Evolutionary conservation across 2,888 invertebrate species (phyloP).

Genomic region (Shargacucullia verbasci): DNA sequence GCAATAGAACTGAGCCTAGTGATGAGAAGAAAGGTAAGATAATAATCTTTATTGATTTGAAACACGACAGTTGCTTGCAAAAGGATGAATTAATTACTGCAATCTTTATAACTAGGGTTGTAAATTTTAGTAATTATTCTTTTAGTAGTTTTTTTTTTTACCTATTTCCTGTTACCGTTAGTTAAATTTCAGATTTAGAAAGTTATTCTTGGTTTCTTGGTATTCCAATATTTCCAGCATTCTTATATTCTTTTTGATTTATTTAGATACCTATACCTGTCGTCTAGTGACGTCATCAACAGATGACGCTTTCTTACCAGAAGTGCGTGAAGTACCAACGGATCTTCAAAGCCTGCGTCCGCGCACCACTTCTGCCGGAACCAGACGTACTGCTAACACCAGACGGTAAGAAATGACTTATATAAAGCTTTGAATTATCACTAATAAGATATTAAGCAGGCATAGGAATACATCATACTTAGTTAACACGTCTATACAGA

Average conservation of each 20-base stretch:
- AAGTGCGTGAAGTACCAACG: constrained; percentile 75
- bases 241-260: constrained; percentile 1
- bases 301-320: constrained; percentile 84
- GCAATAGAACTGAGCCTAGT: constrained; percentile 85
- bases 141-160: no score
- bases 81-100: no score
- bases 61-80: no score
- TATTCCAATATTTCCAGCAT: no score
- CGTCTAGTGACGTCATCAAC: constrained; percentile 74
- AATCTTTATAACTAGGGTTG: no score
- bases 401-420: constrained; percentile 72
- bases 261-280: constrained; percentile 38
- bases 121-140: no score
- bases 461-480: constrained; percentile 9
- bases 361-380: constrained; percentile 82
- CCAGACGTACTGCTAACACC: constrained; percentile 83
- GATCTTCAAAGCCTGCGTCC: constrained; percentile 77
- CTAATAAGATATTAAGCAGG: constrained; percentile 2
- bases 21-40: constrained; percentile 83
- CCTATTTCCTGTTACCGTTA: no score
- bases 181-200: no score
- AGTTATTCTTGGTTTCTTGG: background rate
- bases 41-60: background rate
- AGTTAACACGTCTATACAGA: constrained; percentile 16
- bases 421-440: background rate